Evolutionary conservation across 2,888 invertebrate species (phyloP), one percentile per base, ranked within the genome.

Genomic region (Eristalinus sepulchralis): DNA sequence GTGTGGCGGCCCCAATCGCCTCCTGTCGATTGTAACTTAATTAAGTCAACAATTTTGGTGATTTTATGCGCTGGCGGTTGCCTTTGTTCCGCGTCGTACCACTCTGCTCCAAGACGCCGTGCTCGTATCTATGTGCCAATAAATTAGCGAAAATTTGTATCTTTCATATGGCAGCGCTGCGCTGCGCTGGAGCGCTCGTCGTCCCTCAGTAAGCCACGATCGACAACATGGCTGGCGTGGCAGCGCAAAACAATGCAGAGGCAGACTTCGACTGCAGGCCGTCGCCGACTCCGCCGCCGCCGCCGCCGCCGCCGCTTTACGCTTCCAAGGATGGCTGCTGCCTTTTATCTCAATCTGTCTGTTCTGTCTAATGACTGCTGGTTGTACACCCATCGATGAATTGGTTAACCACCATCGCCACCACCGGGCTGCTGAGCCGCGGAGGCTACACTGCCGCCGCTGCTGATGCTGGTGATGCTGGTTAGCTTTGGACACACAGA

Each of bases 351-450:
- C 83, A 86, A 86, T 86, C 86, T 86, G 86, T 86, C 83, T 78
- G 86, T 83, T 86, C 83, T 83, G 83, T 86, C 86, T 86, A 86
- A 86, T 86, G 86, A 86, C 79, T 86, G 86, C 86, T 86, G 86
- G 47, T 83, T 83, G 86, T 83, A 86, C 86, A 83, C 83, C 83
- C 83, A 86, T 86, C 86, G 86, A 86, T 86, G 83, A 83, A 86
- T 86, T 86, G 86, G 83, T 83, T 86, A 86, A 86, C 86, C 85
- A 82, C 85, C 62, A 78, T 75, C 57, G 68, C 68, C 17, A 39
- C 55, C 64, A 47, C 47, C 47, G 27, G 71, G 76, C 62, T 75
- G 62, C 75, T 63, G 68, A 57, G 67, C 33, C 39, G 68, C 22
- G 24, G 10, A 17, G 13, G 10, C 27, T 39, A 39, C 60, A 47